A percentile compares a stretch with the other conserved stretches of the same genome.
Evolutionary conservation across 2,888 invertebrate genomes (phyloP).

Genomic region (Lasioglossum villosulum): DNA sequence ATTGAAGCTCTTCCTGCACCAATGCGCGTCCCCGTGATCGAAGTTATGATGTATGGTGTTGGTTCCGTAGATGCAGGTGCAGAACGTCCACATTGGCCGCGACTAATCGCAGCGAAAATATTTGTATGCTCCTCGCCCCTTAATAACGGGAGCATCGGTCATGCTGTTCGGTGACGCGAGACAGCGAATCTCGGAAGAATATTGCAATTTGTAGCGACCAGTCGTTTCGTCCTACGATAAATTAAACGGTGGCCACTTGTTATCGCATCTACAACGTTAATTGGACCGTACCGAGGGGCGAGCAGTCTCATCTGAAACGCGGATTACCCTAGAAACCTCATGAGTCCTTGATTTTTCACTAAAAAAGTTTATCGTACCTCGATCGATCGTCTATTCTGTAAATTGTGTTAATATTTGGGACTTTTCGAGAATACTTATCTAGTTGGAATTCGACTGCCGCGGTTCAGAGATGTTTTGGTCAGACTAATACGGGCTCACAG

Average conservation of each 20-base stretch:
- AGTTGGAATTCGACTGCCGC: not conserved
- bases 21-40: conserved; percentile 47
- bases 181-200: conserved; percentile 69
- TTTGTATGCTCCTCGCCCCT: conserved; percentile 64
- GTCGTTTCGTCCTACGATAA: conserved; percentile 64
- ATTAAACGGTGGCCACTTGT: conserved; percentile 63
- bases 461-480: not conserved
- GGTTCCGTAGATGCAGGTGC: conserved; percentile 54
- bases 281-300: conserved; percentile 47
- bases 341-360: conserved; percentile 14
- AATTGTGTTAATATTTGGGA: not conserved
- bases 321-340: conserved; percentile 27
- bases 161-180: conserved; percentile 61
- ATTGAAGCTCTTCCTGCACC: conserved; percentile 58
- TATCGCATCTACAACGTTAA: conserved; percentile 65
- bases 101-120: conserved; percentile 67
- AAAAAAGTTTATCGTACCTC: not conserved
- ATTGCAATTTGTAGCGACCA: conserved; percentile 65
- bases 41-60: conserved; percentile 67
- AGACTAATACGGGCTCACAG: not conserved
- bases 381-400: not conserved
- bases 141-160: conserved; percentile 70
- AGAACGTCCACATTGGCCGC: conserved; percentile 30
- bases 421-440: not conserved
- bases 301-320: conserved; percentile 1